These are phyloP conservation scores for Ophion obscuratus DNA, from an alignment of 2,888 invertebrate species.

Conservation along the genomic window DNA sequence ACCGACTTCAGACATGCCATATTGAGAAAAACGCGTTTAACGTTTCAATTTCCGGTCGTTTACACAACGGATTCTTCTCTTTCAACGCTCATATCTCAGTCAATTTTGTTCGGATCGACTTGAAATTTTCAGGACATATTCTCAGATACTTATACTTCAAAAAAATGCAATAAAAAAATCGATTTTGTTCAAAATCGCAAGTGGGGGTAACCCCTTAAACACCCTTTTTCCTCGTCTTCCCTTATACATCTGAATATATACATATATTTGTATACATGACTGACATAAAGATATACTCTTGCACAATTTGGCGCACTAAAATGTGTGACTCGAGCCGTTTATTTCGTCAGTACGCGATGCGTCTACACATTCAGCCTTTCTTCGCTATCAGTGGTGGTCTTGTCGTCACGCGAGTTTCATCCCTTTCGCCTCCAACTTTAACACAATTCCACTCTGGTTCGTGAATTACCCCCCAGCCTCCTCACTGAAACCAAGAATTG, in stretches of 20 bases:
- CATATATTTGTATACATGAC: neutral
- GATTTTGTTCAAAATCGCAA: too few species aligned
- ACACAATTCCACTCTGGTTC: slow-evolving; percentile 53
- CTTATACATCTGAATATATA: neutral
- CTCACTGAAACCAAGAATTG: slow-evolving; percentile 40
- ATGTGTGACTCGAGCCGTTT: neutral
- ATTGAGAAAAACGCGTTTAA: too few species aligned
- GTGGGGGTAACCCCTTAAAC: too few species aligned
- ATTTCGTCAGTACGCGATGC: slow-evolving; percentile 4
- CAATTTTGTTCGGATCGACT: too few species aligned
- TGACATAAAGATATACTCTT: neutral
- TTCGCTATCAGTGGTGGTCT: neutral
- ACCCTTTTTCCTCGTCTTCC: neutral
- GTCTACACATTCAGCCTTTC: neutral
- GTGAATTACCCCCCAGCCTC: slow-evolving; percentile 27
- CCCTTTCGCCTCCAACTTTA: slow-evolving; percentile 47
- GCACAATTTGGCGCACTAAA: neutral
- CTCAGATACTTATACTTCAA: too few species aligned
- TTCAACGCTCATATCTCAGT: too few species aligned
- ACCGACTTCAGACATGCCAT: too few species aligned
- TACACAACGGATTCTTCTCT: too few species aligned
- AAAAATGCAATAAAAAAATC: too few species aligned
- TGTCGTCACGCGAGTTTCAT: neutral
- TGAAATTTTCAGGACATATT: too few species aligned
- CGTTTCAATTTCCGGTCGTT: too few species aligned